Evolutionary conservation across 2,797 vertebrate genomes (phyloP).

Genomic region (Sternarchorhynchus goeldii): DNA sequence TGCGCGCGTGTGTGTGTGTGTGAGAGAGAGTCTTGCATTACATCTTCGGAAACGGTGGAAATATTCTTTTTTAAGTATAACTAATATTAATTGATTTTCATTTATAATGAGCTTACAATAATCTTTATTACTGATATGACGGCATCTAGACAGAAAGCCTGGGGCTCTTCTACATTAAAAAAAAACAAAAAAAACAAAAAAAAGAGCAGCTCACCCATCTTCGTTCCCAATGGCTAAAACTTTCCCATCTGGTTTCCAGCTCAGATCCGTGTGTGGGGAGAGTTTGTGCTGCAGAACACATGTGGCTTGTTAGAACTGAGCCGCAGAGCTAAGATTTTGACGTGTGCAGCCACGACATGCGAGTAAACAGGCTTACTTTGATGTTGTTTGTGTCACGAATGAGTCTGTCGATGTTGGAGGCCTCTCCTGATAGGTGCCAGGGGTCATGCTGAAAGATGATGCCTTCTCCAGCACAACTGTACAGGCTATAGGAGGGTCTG

Average conservation of each 20-base stretch:
- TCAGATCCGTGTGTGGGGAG: slow-evolving; percentile 89
- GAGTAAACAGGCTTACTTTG: slow-evolving; percentile 72
- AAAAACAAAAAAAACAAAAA: too few species aligned
- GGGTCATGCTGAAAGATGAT: slow-evolving; percentile 90
- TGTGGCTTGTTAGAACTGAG: neutral
- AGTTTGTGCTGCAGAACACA: slow-evolving; percentile 84
- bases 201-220: slow-evolving; percentile 85
- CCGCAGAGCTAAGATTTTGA: too few species aligned
- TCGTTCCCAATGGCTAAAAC: slow-evolving; percentile 93
- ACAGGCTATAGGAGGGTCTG: slow-evolving; percentile 79
- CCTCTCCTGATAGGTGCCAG: slow-evolving; percentile 83
- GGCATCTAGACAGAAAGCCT: neutral
- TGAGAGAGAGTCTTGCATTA: neutral
- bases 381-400: slow-evolving; percentile 89
- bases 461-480: slow-evolving; percentile 95
- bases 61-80: too few species aligned
- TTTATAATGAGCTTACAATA: too few species aligned
- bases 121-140: too few species aligned
- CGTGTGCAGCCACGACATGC: too few species aligned
- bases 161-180: too few species aligned
- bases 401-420: slow-evolving; percentile 87
- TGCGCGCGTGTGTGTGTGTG: too few species aligned
- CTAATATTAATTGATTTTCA: too few species aligned
- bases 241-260: slow-evolving; percentile 92
- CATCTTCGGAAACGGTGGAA: neutral